Percentiles rank a stretch among this genome's conserved stretches.
These are phyloP conservation scores for Clarias magur DNA, from an alignment of 2,113 vertebrate species.

Conservation along the genomic window DNA sequence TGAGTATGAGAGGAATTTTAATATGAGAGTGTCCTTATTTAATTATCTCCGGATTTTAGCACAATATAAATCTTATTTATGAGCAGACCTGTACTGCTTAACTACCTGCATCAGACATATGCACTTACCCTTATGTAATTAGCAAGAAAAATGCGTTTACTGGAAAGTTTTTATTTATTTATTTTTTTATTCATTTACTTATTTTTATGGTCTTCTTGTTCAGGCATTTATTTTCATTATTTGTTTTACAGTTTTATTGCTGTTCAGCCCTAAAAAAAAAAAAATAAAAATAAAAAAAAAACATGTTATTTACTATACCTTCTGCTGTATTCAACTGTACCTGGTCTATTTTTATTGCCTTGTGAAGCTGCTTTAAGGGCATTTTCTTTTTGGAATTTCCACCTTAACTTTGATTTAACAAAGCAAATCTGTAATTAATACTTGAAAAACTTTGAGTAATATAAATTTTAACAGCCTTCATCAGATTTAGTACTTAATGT, in stretches of 20 bases:
- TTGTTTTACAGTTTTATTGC: neutral
- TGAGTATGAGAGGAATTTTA: constrained; percentile 19
- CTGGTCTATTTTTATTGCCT: neutral
- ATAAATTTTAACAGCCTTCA: neutral
- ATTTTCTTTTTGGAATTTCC: neutral
- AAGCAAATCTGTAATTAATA: neutral
- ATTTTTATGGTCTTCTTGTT: neutral
- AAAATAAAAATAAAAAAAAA: too few relatives aligned
- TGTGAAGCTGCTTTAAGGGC: neutral
- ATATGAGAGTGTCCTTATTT: constrained; percentile 6
- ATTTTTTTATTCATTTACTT: neutral
- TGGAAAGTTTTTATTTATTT: neutral
- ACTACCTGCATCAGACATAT: constrained; percentile 10
- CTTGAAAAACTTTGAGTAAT: neutral
- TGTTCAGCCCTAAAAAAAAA: too few relatives aligned
- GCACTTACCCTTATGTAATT: constrained; percentile 22
- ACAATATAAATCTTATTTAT: constrained; percentile 17
- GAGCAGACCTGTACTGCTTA: neutral
- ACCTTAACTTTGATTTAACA: neutral
- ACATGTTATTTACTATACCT: neutral
- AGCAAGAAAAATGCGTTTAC: constrained; percentile 25
- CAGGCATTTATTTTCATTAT: constrained; percentile 24
- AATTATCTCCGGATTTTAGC: constrained; percentile 11
- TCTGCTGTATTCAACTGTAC: neutral
- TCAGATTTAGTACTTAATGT: constrained; percentile 48